Evolutionary conservation across 1,140 invertebrate species (phyloP), one percentile per base, ranked within the genome.

Genomic region (Microplitis demolitor): DNA sequence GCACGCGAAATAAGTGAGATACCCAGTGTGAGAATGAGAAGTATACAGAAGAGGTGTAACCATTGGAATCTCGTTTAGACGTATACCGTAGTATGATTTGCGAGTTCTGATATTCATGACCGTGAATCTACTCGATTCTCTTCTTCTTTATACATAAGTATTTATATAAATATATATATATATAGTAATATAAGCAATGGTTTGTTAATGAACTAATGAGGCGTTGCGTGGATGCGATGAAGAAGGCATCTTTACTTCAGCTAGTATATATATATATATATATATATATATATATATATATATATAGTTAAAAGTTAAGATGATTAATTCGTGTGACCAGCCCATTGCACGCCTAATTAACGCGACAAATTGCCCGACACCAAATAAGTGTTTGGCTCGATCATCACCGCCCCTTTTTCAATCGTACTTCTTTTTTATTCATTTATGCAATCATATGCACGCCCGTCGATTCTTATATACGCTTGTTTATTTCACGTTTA

Each of bases 321-420:
- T 68, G 50, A 50, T 39, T 73, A 50, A 6, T 67, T 34, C 6
- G 60, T 60, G 50, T 60, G 56, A 58, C 71, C 62, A 58, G 50
- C 73, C 56, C 75, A 78, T 79, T 79, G 82, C 79, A 82, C 79
- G 82, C 72, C 77, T 82, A 83, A 83, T 83, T 83, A 83, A 83
- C 77, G 75, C 80, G 80, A 82, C 80, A 83, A 83, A 83, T 83
- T 83, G 75, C 66, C 74, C 77, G 73, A 72, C 74, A 75, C 77
- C 78, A 78, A 82, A 80, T 79, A 80, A 79, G 82, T 76, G 78
- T 76, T 76, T 71, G 58, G 53, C 67, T 69, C 78, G 69, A 79
- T 79, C 75, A 79, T 75, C 73, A 34, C 51, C 74, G 60, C 33
- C 62, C 58, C 68, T 69, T 63, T 67, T 58, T 67, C 53, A 45